Evolutionary conservation across 2,888 invertebrate genomes (phyloP), one percentile per base, ranked within the genome.

Genomic region (Cephus sareptanus): DNA sequence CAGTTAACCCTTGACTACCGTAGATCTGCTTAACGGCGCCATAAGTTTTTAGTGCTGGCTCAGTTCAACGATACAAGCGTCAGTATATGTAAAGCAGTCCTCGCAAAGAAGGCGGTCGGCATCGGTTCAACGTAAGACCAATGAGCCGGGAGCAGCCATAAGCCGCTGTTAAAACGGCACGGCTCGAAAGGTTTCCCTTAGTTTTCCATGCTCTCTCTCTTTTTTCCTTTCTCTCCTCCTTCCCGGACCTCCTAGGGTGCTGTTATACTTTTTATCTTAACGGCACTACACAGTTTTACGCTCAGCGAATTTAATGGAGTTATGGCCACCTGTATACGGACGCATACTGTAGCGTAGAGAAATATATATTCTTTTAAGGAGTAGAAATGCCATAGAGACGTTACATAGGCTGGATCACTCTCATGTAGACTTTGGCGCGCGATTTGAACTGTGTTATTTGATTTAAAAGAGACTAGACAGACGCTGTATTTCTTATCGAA

Each of bases 1-100:
- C 82, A 82, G 83, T 86, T 87, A 86, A 86, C 85, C 87, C 83
- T 83, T 84, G 81, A 83, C 85, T 81, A 82, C 83, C 84, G 84
- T 87, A 86, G 84, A 87, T 88, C 84, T 83, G 82, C 84, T 86
- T 85, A 85, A 88, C 84, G 83, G 85, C 86, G 79, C 83, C 84
- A 83, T 87, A 87, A 85, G 85, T 86, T 87, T 86, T 86, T 85
- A 83, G 71, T 78, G 75, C 70, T 77, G 74, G 76, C 37, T 74
- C 74, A 33, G 33, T 78, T 78, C 68, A 73, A 33, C 79, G 77
- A 79, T 81, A 82, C 81, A 82, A 80, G 77, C 76, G 80, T 82
- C 76, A 80, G 78, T 80, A 77, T 79, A 85, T 84, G 84, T 82
- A 84, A 84, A 85, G 82, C 75, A 84, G 83, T 82, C 79, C 75